phyloP scores from a whole-genome alignment of 2,113 vertebrate genomes.

The Esox niger region DNA sequence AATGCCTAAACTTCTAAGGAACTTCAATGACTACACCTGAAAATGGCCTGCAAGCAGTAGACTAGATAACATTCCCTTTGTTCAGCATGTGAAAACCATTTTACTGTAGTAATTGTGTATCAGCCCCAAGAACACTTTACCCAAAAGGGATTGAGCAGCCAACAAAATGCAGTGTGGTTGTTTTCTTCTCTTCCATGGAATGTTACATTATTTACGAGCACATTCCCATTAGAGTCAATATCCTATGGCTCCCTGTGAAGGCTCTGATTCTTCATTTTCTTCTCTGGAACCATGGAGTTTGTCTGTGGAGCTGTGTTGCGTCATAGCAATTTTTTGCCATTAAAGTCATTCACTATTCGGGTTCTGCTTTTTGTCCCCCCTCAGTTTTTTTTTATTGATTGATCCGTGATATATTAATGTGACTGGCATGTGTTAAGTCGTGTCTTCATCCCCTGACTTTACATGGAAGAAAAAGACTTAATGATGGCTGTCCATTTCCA shows the following conservation, averaged over 20 bases:
- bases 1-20: too few species aligned
- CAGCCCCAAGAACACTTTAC: slow-evolving; percentile 2
- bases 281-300: not conserved
- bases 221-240: slow-evolving; percentile 33
- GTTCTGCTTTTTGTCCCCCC: not conserved
- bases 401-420: not conserved
- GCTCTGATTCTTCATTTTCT: not conserved
- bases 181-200: slow-evolving; percentile 8
- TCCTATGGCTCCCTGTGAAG: slow-evolving; percentile 25
- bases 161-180: not conserved
- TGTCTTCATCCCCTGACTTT: not conserved
- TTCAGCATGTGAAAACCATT: not conserved
- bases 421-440: not conserved
- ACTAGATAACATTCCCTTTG: too few species aligned
- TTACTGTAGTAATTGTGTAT: slow-evolving; percentile 12
- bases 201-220: slow-evolving; percentile 27
- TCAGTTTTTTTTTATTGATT: not conserved
- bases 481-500: not conserved
- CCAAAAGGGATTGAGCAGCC: slow-evolving; percentile 2
- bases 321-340: not conserved
- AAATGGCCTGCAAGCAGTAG: too few species aligned
- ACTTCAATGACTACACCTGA: too few species aligned
- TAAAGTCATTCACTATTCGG: not conserved
- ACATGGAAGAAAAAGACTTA: not conserved
- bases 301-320: not conserved